Percentiles rank a stretch among this genome's conserved stretches.
phyloP scores from a whole-genome alignment of 1,140 invertebrate genomes.

The Papilio polytes region DNA sequence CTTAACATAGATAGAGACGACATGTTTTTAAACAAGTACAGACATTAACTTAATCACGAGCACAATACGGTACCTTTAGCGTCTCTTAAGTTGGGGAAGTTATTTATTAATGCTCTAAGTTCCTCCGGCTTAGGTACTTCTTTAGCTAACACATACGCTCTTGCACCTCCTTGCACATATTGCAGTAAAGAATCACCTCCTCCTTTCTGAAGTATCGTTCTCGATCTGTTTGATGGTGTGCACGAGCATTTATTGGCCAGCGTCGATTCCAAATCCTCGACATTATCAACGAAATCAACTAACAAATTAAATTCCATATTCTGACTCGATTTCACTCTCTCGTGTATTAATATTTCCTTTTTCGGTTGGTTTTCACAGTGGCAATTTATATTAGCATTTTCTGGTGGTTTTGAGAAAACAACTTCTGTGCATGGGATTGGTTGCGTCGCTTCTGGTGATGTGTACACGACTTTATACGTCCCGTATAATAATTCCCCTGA shows the following conservation, averaged over 20 bases:
- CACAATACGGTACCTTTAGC: background rate
- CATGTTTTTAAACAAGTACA: no score
- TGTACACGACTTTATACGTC: background rate
- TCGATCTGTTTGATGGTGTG: background rate
- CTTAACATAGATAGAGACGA: no score
- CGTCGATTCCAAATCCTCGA: background rate
- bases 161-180: background rate
- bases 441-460: background rate
- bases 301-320: conserved; percentile 5
- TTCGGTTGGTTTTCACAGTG: background rate
- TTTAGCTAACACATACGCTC: background rate
- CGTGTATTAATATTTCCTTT: background rate
- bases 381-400: background rate
- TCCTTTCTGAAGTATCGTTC: background rate
- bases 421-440: background rate
- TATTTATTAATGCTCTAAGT: background rate
- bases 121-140: background rate
- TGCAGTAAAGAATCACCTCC: background rate
- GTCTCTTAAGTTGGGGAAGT: background rate
- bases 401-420: background rate
- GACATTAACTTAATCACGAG: background rate
- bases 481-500: background rate
- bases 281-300: background rate
- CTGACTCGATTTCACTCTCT: background rate
- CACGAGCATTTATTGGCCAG: background rate